A percentile compares a stretch with the other conserved stretches of the same genome.
Conservation (phyloP, 2,797 vertebrate species). For the Halcyon chelicuti region DNA sequence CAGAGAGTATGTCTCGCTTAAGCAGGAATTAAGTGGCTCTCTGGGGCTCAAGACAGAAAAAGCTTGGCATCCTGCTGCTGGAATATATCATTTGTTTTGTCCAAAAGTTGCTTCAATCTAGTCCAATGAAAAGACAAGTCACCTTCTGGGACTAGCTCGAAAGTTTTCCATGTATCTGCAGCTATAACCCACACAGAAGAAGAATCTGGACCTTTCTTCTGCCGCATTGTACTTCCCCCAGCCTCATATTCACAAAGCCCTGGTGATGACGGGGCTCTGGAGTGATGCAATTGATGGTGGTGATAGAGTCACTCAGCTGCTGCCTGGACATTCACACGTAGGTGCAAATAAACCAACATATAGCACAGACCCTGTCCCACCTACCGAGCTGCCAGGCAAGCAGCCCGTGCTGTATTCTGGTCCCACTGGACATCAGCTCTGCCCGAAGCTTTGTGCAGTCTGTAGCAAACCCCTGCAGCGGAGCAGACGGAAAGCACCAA, state of each 20-base stretch:
- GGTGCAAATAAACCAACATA: background rate
- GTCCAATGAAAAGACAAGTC: background rate
- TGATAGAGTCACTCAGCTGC: background rate
- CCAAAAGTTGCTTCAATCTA: background rate
- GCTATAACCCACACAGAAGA: background rate
- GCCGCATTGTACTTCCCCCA: rapidly evolving
- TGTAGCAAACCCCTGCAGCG: background rate
- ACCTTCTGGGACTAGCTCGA: background rate
- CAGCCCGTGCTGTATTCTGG: background rate
- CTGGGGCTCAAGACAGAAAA: background rate
- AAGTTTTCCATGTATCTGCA: background rate
- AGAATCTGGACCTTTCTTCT: background rate
- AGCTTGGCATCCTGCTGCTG: rapidly evolving
- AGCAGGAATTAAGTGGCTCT: background rate
- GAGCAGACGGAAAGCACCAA: background rate
- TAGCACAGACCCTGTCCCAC: rapidly evolving
- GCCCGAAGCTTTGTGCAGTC: background rate
- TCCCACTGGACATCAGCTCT: rapidly evolving
- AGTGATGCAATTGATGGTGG: too few relatives aligned
- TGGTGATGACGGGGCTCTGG: background rate
- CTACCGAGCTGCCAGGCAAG: rapidly evolving
- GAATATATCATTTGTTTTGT: rapidly evolving
- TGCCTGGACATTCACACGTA: background rate
- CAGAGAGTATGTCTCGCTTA: background rate
- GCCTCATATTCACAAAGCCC: background rate